phyloP scores from a whole-genome alignment of 2,888 invertebrate species.

The Epicampocera succincta region DNA sequence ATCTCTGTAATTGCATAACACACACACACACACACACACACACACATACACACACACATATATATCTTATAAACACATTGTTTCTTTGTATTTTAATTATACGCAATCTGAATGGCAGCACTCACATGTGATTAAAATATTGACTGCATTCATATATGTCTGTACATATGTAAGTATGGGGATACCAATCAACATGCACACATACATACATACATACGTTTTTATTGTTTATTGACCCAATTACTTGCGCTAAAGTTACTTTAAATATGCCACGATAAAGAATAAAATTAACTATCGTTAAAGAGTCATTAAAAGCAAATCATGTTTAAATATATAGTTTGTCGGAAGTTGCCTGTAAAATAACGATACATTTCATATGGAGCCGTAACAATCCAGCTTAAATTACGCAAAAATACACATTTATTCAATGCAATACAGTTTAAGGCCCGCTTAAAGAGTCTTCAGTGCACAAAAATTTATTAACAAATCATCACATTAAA shows the following conservation, averaged over 20 bases:
- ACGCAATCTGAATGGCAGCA: conserved; percentile 2
- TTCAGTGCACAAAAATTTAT: too few species aligned
- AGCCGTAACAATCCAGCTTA: too few species aligned
- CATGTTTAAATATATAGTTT: not conserved
- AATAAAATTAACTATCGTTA: conserved; percentile 28
- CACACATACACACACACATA: not conserved
- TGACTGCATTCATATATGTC: conserved; percentile 18
- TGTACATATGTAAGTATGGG: too few species aligned
- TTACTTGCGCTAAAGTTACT: conserved; percentile 40
- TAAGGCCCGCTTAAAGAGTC: too few species aligned
- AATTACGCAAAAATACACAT: too few species aligned
- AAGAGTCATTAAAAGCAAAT: conserved; percentile 9
- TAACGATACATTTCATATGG: not conserved
- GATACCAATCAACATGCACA: too few species aligned
- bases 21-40: too few species aligned
- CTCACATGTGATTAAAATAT: conserved; percentile 35
- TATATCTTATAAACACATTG: not conserved
- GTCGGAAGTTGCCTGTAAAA: not conserved
- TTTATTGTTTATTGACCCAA: conserved; percentile 49
- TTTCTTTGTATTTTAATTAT: not conserved
- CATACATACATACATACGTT: not conserved
- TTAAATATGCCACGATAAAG: conserved; percentile 28
- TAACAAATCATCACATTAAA: too few species aligned
- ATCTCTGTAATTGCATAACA: too few species aligned
- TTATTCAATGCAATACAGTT: too few species aligned